Evolutionary conservation across 1,140 invertebrate genomes (phyloP), one percentile per base, ranked within the genome.

Genomic region (Amphibalanus amphitrite): DNA sequence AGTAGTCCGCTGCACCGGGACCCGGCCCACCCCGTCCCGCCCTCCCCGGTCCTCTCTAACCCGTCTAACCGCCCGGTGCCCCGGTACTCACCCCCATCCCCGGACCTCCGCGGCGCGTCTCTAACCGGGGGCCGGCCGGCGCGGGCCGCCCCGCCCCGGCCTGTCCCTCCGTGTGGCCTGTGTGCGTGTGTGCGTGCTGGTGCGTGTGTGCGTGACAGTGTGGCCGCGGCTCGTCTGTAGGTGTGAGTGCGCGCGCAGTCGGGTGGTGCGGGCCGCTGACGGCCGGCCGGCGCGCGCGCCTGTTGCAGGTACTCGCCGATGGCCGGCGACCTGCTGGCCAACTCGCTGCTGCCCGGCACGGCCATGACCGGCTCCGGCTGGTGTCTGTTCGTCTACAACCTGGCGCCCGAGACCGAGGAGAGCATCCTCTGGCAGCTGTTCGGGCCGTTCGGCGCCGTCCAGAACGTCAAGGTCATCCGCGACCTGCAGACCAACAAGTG

Each of bases 331-430:
- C 84, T 94, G 74, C 84, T 95, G 77, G 90, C 91, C 73, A 92
- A 91, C 78, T 88, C 90, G 65, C 89, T 93, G 84, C 84, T 93
- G 74, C 90, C 90, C 15, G 89, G 89, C 67, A 73, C 72, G 71
- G 79, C 80, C n/a, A 76, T 81, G 59, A 80, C 79, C 73, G 81
- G 90, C 70, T 90, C 90, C 75, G 92, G 92, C 69, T 98, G 93
- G 92, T 98, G 95, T 82, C 96, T 99, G 81, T 98, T 98, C 81
- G 95, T 99, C 15, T 98, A 97, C 85, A 98, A 99, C 82, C 84
- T 99, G 74, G 93, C 94, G 1, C 95, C 96, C 1, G 97, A 99
- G 80, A 97, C 95, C 0, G 95, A 98, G 82, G 97, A 99, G 82
- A 96, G 95, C 81, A 91, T 97, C 67, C 85, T 99, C 71, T 99